Percentiles rank a stretch among this genome's conserved stretches.
Evolutionary conservation across 2,888 invertebrate species (phyloP).

Genomic region (Vanessa cardui): DNA sequence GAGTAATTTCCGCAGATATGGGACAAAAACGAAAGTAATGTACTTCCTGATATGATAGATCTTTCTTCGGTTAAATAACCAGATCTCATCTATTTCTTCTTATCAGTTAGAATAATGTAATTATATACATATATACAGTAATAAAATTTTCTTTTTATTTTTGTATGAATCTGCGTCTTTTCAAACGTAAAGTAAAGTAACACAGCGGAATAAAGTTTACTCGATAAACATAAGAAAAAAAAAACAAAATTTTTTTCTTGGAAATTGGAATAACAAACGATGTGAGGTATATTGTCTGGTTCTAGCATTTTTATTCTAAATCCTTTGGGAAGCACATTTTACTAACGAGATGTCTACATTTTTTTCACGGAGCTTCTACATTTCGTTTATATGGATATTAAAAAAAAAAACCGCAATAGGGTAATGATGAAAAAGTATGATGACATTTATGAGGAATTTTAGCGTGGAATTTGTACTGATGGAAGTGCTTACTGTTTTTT

Average conservation of each 20-base stretch:
- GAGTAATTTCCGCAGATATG: not conserved
- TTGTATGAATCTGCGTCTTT: not conserved
- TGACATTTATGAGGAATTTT: too few species aligned
- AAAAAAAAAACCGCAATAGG: not conserved
- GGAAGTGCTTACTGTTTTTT: too few species aligned
- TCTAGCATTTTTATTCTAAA: conserved; percentile 3
- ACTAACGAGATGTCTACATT: not conserved
- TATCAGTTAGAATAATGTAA: too few species aligned
- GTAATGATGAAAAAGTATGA: not conserved
- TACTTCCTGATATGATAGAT: not conserved
- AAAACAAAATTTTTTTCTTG: not conserved
- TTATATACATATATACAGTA: too few species aligned
- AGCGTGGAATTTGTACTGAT: too few species aligned
- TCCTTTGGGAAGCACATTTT: not conserved
- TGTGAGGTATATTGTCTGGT: not conserved
- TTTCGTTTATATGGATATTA: not conserved
- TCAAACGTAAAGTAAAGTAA: not conserved
- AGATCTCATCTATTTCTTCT: too few species aligned
- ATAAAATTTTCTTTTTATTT: too few species aligned
- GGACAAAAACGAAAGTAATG: not conserved
- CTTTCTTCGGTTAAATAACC: not conserved
- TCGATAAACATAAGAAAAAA: not conserved
- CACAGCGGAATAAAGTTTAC: not conserved
- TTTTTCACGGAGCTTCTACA: not conserved
- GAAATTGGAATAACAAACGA: not conserved